phyloP scores from a whole-genome alignment of 1,140 invertebrate species.

The Ceratina australensis region DNA sequence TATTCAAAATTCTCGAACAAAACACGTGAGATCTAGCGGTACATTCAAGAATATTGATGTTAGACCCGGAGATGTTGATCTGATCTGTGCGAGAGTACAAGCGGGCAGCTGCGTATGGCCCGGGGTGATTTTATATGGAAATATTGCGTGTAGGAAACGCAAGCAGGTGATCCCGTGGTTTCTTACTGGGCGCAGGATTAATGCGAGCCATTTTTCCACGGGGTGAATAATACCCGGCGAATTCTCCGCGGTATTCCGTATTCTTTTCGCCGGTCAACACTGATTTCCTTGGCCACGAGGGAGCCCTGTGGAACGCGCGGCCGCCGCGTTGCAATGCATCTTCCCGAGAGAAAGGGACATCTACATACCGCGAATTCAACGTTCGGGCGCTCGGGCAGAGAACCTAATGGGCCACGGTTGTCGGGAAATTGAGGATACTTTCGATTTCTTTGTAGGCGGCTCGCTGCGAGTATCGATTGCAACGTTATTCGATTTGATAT shows the following conservation, averaged over 20 bases:
- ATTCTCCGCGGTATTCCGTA: constrained; percentile 40
- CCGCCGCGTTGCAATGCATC: constrained; percentile 40
- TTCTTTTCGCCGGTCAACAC: constrained; percentile 28
- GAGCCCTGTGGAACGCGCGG: background rate
- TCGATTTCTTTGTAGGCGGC: background rate
- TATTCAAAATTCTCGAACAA: too few species aligned
- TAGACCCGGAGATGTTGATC: background rate
- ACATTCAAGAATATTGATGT: too few species aligned
- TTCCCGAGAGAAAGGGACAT: constrained; percentile 45
- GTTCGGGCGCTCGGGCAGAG: background rate
- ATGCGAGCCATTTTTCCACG: constrained; percentile 45
- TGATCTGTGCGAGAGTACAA: background rate
- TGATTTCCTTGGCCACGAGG: constrained; percentile 18
- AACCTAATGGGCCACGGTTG: constrained; percentile 5
- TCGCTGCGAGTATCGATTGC: too few species aligned
- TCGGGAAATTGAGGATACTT: constrained; percentile 6
- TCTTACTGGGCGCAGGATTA: constrained; percentile 42
- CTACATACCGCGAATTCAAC: constrained; percentile 51
- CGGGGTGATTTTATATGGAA: constrained; percentile 36
- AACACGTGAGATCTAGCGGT: too few species aligned
- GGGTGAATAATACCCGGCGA: constrained; percentile 43
- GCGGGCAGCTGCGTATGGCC: constrained; percentile 33
- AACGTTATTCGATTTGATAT: too few species aligned
- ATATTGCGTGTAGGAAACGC: constrained; percentile 27
- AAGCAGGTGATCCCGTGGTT: constrained; percentile 43